Evolutionary conservation across 2,113 vertebrate genomes (phyloP).

Genomic region (Alligator mississippiensis): DNA sequence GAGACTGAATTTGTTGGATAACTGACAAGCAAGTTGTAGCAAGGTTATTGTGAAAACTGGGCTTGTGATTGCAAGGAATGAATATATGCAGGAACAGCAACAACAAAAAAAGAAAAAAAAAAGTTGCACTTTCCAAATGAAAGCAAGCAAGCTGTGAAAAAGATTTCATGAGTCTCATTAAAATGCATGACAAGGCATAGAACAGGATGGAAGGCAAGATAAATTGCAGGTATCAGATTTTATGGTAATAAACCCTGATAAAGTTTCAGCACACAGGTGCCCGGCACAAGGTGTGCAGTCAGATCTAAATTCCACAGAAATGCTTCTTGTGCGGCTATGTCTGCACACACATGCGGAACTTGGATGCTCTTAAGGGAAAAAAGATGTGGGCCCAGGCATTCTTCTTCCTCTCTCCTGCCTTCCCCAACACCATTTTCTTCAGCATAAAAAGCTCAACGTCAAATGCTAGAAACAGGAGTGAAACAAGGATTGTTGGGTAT

Average conservation of each 20-base stretch:
- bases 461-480: no score
- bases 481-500: no score
- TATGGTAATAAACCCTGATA: not conserved
- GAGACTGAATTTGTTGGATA: no score
- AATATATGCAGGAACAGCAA: not conserved
- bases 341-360: no score
- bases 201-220: accelerated
- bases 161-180: not conserved
- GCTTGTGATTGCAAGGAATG: not conserved
- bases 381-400: no score
- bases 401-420: no score
- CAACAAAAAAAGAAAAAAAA: not conserved
- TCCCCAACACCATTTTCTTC: no score
- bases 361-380: no score
- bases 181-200: not conserved
- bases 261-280: not conserved
- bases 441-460: no score
- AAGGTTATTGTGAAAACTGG: not conserved
- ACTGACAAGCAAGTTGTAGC: not conserved
- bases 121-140: accelerated
- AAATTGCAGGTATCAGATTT: not conserved
- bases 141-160: not conserved
- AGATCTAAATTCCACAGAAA: no score
- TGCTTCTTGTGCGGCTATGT: no score
- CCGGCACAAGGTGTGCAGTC: not conserved